A percentile compares a stretch with the other conserved stretches of the same genome.
Evolutionary conservation across 2,113 vertebrate species (phyloP).

Genomic region (Macroglossus sobrinus): DNA sequence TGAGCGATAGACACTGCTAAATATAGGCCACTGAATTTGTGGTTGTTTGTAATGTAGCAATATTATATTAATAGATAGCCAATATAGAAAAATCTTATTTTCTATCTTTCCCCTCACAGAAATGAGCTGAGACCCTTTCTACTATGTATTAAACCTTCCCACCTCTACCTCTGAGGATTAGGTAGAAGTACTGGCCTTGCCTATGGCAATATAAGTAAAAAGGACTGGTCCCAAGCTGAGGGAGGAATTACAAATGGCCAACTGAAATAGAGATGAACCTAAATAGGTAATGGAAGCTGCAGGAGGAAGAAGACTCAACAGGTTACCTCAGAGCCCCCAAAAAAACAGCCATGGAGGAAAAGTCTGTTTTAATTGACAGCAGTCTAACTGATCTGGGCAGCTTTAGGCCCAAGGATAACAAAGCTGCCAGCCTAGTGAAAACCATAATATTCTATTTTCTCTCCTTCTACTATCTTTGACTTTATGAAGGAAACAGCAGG

Average conservation of each 20-base stretch:
- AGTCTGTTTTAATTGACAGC: not conserved
- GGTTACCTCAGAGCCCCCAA: not conserved
- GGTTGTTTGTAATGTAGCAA: not conserved
- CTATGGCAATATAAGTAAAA: not conserved
- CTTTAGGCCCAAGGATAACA: not conserved
- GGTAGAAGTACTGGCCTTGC: not conserved
- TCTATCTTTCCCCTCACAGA: not conserved
- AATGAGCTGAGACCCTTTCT: not conserved
- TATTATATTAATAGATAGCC: not conserved
- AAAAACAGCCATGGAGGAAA: not conserved
- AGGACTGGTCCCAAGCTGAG: not conserved
- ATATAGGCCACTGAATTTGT: not conserved
- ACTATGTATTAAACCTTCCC: not conserved
- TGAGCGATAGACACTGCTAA: not conserved
- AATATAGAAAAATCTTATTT: not conserved
- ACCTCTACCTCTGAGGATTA: not conserved
- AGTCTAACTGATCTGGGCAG: not conserved
- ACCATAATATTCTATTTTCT: not conserved
- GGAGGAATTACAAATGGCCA: not conserved
- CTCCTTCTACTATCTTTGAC: not conserved
- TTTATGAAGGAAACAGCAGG: not conserved
- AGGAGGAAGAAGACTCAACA: not conserved
- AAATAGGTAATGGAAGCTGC: not conserved
- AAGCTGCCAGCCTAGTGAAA: not conserved
- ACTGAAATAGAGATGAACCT: not conserved